phyloP scores from a whole-genome alignment of 2,113 vertebrate species.

The Glaucidium brasilianum region DNA sequence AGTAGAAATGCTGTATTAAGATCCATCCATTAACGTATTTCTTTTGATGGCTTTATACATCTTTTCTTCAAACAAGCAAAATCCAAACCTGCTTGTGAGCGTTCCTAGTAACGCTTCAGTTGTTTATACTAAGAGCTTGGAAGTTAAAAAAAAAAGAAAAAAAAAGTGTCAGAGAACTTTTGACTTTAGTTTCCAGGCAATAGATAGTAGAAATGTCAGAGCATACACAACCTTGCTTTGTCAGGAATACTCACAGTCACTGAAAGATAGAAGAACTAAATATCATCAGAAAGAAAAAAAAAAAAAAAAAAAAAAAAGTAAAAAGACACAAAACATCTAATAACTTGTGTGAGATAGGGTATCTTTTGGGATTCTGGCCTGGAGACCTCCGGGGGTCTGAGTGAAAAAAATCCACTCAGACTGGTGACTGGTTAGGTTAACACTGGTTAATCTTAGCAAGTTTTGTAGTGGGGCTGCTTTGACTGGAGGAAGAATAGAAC shows the following conservation, averaged over 20 bases:
- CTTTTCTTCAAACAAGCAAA: background rate
- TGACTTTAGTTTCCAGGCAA: conserved; percentile 5
- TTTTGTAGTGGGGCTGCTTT: background rate
- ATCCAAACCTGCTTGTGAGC: background rate
- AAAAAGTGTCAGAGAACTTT: background rate
- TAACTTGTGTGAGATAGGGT: background rate
- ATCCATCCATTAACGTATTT: background rate
- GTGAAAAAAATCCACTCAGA: background rate
- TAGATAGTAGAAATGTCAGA: background rate
- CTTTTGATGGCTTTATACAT: background rate
- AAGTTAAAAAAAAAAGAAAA: background rate
- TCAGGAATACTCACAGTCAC: conserved; percentile 6
- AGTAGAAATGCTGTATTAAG: background rate
- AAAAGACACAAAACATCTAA: background rate
- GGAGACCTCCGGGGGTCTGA: background rate
- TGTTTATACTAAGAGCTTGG: background rate
- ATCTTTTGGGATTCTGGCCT: background rate
- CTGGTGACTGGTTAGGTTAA: no score
- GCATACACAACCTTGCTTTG: background rate
- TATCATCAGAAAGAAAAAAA: background rate
- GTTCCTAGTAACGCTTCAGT: background rate
- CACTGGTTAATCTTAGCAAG: background rate
- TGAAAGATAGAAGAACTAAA: background rate
- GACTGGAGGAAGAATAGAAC: background rate
- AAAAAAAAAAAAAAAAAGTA: background rate